Base-by-base conservation (phyloP, 2,888 invertebrate genomes). In the Agrochola circellaris region DNA sequence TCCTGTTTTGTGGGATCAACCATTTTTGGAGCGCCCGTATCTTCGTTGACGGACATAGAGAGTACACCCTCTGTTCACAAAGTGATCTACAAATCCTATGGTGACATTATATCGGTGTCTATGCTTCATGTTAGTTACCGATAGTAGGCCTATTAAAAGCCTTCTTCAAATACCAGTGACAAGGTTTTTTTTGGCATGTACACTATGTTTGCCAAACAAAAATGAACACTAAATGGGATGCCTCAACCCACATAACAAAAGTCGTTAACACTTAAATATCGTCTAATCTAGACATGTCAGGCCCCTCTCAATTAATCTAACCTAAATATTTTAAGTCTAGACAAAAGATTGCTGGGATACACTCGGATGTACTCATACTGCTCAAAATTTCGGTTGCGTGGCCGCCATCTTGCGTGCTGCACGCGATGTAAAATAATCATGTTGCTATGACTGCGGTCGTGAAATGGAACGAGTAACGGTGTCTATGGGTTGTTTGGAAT, bases 401-500 rank as follows among this genome's bases (percentile, higher is more conserved):
- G 74, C 61, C 0, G 64, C 84, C 84, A 87, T 87, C 38, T 87
- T 73, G 84, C 87, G 85, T 87, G 87, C 4, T 20, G 73, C 87
- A 87, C 87, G 87, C 87, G 65, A 87, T 65, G 38, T 83, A 69
- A 75, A 86, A 74, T 72, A 77, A 79, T 84, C 70, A 86, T 81
- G 75, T 48, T 66, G 75, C 69, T 45, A 78, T 76, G 87, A 70
- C 73, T 70, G 69, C 77, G 74, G 72, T 85, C 75, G 78, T 77
- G 86, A 87, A 87, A 76, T 75, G 72, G 87, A 81, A 75, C 87
- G 73, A 74, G 60, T 86, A 87, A 81, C 87, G 81, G 87, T 77
- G 70, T 81, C 84, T 86, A 81, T 84, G 87, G 87, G 81, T 76
- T 42, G 72, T 79, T 71, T 38, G n/a, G 38, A 77, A 62, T 45